Percentiles rank a stretch among this genome's conserved stretches.
Evolutionary conservation across 2,113 vertebrate species (phyloP).

Genomic region (Euleptes europaea): DNA sequence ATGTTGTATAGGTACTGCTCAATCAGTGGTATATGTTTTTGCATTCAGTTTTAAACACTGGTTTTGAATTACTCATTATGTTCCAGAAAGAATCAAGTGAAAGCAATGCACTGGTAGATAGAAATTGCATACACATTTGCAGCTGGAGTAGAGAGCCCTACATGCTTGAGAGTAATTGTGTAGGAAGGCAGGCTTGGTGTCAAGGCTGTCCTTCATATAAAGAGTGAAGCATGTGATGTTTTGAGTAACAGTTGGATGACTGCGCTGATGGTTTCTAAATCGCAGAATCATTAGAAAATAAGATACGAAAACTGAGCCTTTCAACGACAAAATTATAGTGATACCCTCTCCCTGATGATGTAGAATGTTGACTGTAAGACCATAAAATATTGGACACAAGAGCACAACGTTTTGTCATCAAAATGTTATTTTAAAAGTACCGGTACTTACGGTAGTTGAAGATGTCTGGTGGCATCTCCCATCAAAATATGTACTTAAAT

Average conservation of each 20-base stretch:
- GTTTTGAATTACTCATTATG: background rate
- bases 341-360: background rate
- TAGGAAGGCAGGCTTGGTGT: background rate
- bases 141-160: background rate
- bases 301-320: background rate
- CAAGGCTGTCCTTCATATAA: background rate
- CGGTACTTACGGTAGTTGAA: background rate
- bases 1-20: background rate
- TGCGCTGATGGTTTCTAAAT: background rate
- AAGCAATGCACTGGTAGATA: background rate
- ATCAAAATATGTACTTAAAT: background rate
- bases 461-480: background rate
- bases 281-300: background rate
- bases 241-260: background rate
- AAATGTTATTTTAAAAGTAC: background rate
- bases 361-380: background rate
- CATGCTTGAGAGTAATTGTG: background rate
- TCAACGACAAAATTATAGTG: background rate
- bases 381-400: background rate
- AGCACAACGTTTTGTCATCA: background rate
- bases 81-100: constrained; percentile 1
- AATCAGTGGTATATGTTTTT: background rate
- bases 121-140: background rate
- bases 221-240: background rate
- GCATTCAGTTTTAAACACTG: constrained; percentile 7